These are phyloP conservation scores for Drosophila kikkawai DNA, from an alignment of 1,140 invertebrate species.

Conservation along the genomic window DNA sequence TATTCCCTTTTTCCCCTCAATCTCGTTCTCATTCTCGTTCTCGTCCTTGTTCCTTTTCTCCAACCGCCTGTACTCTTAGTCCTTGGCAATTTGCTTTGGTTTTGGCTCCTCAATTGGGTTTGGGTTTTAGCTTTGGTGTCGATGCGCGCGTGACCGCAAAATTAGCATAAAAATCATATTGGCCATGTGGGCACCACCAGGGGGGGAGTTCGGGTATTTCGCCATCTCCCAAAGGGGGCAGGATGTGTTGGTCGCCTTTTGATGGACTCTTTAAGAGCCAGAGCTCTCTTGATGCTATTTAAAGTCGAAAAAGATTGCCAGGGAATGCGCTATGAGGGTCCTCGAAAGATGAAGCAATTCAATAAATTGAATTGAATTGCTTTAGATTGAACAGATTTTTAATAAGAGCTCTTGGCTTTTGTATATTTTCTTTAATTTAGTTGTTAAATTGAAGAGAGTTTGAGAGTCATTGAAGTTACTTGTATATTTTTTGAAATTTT, in stretches of 20 bases:
- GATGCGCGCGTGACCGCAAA: slow-evolving; percentile 74
- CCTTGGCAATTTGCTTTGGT: slow-evolving; percentile 67
- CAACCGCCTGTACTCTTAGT: slow-evolving; percentile 20
- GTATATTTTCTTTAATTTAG: neutral
- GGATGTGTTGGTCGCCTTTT: slow-evolving; percentile 8
- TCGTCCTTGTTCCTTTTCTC: slow-evolving; percentile 3
- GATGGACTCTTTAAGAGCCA: slow-evolving; percentile 44
- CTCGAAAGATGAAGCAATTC: slow-evolving; percentile 11
- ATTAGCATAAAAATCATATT: slow-evolving; percentile 83
- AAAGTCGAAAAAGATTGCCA: slow-evolving; percentile 22
- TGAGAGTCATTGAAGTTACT: neutral
- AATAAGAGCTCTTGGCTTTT: neutral
- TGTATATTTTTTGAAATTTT: too few relatives aligned
- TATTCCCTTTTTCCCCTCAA: slow-evolving; percentile 52
- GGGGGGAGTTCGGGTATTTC: slow-evolving; percentile 14
- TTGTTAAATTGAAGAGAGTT: neutral
- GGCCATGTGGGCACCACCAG: slow-evolving; percentile 56
- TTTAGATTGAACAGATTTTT: slow-evolving; percentile 2
- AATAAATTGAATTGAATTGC: slow-evolving; percentile 7
- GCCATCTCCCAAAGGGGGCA: neutral
- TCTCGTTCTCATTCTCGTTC: slow-evolving; percentile 31
- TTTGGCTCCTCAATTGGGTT: slow-evolving; percentile 50
- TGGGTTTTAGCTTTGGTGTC: slow-evolving; percentile 53
- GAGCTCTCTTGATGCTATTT: slow-evolving; percentile 19
- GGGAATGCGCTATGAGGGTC: slow-evolving; percentile 2